Percentiles rank a stretch among this genome's conserved stretches.
These are phyloP conservation scores for Aphyosemion australe DNA, from an alignment of 2,113 vertebrate species.

Conservation along the genomic window DNA sequence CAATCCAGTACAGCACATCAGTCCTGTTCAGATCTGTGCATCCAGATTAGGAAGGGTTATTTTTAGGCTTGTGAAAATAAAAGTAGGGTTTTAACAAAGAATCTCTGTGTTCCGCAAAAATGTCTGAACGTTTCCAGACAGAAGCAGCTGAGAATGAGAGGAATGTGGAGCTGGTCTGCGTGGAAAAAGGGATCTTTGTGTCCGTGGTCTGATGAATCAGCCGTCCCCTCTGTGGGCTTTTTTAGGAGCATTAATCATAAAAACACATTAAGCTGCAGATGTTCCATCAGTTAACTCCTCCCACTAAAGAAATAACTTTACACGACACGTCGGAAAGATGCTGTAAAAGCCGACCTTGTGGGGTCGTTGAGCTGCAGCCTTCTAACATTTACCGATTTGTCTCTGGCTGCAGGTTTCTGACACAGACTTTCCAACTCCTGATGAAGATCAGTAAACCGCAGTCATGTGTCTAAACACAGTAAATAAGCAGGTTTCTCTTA, in stretches of 20 bases:
- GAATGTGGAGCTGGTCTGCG: slow-evolving; percentile 42
- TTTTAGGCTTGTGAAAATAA: neutral
- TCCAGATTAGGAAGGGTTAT: neutral
- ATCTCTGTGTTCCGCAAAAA: slow-evolving; percentile 6
- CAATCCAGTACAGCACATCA: neutral
- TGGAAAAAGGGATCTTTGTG: slow-evolving; percentile 47
- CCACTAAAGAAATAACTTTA: no score
- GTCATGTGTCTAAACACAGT: no score
- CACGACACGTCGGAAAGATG: neutral
- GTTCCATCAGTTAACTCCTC: neutral
- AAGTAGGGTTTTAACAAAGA: neutral
- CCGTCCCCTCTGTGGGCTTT: neutral
- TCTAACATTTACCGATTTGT: no score
- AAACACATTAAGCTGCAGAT: slow-evolving; percentile 5
- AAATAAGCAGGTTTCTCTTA: no score
- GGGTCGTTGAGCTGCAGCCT: no score
- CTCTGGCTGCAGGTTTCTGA: no score
- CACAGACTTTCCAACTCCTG: no score
- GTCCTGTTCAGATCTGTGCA: neutral
- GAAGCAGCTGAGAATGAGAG: slow-evolving; percentile 35
- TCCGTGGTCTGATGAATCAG: slow-evolving; percentile 3
- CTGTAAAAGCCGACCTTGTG: neutral
- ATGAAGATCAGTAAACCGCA: no score
- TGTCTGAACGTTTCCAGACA: slow-evolving; percentile 22
- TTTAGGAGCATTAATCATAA: no score